A percentile compares a stretch with the other conserved stretches of the same genome.
phyloP scores from a whole-genome alignment of 2,113 vertebrate genomes.

The Calonectris borealis region DNA sequence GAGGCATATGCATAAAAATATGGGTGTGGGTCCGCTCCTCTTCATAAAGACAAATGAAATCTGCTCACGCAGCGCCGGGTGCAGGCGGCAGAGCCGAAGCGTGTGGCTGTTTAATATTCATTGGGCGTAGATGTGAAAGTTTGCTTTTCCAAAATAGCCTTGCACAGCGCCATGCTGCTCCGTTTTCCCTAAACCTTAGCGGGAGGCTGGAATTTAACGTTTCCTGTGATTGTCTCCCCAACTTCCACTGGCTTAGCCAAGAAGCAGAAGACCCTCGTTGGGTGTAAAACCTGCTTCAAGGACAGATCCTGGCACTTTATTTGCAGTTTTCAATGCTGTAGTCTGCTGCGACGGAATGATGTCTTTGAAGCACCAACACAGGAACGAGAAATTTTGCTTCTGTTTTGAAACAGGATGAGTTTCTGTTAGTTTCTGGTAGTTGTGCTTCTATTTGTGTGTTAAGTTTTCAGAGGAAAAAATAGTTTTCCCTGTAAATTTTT shows the following conservation, averaged over 20 bases:
- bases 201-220: not conserved
- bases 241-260: not conserved
- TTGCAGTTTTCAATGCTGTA: not conserved
- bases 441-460: not conserved
- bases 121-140: not conserved
- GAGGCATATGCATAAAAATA: not conserved
- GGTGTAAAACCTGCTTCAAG: not conserved
- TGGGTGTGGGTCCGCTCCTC: not conserved
- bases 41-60: not conserved
- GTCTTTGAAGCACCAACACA: not conserved
- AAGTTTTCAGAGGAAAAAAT: not conserved
- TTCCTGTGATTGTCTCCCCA: not conserved
- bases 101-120: constrained; percentile 21
- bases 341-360: not conserved
- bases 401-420: not conserved
- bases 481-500: not conserved
- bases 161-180: not conserved
- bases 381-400: not conserved
- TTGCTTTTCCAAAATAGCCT: not conserved
- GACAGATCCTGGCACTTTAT: not conserved
- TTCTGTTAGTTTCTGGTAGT: not conserved
- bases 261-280: not conserved
- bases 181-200: not conserved
- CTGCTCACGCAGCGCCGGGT: not conserved
- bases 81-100: not conserved